Percentiles rank a stretch among this genome's conserved stretches.
phyloP scores from a whole-genome alignment of 2,113 vertebrate species.

The Emydocephalus ijimae region DNA sequence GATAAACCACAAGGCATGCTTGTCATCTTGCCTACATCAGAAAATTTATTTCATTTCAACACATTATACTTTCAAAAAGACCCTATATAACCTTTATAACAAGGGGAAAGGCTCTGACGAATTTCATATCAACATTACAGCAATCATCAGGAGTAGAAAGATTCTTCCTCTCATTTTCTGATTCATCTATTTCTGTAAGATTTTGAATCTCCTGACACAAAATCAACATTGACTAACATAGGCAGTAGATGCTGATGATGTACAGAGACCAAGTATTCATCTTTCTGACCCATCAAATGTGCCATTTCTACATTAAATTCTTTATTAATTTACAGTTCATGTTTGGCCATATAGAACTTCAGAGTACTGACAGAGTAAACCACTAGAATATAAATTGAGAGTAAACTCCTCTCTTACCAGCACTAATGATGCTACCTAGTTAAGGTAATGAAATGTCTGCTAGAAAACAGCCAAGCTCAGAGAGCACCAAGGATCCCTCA shows the following conservation, averaged over 20 bases:
- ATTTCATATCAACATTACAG: rapidly evolving
- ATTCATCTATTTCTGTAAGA: neutral
- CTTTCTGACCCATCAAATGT: neutral
- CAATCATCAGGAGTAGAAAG: rapidly evolving
- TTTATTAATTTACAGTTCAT: neutral
- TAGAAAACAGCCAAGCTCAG: no score
- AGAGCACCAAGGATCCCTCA: no score
- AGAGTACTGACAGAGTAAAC: no score
- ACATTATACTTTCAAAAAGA: neutral
- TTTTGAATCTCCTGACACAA: neutral
- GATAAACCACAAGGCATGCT: neutral
- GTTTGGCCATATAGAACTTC: neutral
- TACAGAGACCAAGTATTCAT: neutral
- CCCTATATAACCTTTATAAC: neutral
- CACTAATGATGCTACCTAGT: no score
- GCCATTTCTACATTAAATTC: neutral
- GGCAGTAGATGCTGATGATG: neutral
- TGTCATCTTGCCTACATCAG: neutral
- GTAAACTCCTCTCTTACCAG: no score
- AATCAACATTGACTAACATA: neutral
- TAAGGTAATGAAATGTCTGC: no score
- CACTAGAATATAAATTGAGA: no score
- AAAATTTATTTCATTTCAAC: neutral
- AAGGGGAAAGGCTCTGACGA: neutral
- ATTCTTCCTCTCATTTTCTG: neutral